phyloP scores from a whole-genome alignment of 2,113 vertebrate species.

The Podarcis raffonei region DNA sequence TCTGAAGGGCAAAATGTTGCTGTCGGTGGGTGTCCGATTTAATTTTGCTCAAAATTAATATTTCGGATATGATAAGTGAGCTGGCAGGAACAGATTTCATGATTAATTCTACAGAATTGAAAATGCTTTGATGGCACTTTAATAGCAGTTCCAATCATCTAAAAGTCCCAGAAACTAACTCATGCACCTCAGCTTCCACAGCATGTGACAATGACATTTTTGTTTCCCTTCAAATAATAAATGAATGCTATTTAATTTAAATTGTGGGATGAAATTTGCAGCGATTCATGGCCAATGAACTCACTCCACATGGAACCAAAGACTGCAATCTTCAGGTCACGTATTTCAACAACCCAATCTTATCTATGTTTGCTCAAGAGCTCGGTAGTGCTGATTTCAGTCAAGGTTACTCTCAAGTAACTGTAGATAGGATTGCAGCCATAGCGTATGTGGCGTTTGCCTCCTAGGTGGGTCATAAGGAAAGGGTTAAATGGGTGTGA shows the following conservation, averaged over 20 bases:
- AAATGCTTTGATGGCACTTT: slow-evolving; percentile 83
- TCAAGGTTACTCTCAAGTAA: neutral
- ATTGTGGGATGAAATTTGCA: slow-evolving; percentile 28
- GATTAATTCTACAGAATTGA: slow-evolving; percentile 81
- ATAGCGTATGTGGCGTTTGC: no score
- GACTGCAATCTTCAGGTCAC: neutral
- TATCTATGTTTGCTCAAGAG: neutral
- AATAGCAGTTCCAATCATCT: slow-evolving; percentile 77
- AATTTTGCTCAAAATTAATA: slow-evolving; percentile 88
- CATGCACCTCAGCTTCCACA: slow-evolving; percentile 61
- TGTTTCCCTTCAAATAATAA: slow-evolving; percentile 62
- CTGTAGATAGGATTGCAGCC: neutral
- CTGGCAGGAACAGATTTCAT: slow-evolving; percentile 83
- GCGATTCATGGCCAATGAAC: neutral
- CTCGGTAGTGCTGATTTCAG: neutral
- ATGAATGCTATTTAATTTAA: slow-evolving; percentile 44
- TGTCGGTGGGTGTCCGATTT: slow-evolving; percentile 84
- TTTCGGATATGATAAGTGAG: slow-evolving; percentile 86
- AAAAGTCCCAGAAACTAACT: slow-evolving; percentile 69
- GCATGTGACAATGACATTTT: slow-evolving; percentile 66
- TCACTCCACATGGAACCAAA: neutral
- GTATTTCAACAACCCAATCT: neutral
- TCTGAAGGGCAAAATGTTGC: slow-evolving; percentile 87
- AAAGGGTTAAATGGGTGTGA: no score
- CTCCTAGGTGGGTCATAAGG: no score